A percentile compares a stretch with the other conserved stretches of the same genome.
These are phyloP conservation scores for Oncorhynchus masou DNA, from an alignment of 2,113 vertebrate species.

Conservation along the genomic window DNA sequence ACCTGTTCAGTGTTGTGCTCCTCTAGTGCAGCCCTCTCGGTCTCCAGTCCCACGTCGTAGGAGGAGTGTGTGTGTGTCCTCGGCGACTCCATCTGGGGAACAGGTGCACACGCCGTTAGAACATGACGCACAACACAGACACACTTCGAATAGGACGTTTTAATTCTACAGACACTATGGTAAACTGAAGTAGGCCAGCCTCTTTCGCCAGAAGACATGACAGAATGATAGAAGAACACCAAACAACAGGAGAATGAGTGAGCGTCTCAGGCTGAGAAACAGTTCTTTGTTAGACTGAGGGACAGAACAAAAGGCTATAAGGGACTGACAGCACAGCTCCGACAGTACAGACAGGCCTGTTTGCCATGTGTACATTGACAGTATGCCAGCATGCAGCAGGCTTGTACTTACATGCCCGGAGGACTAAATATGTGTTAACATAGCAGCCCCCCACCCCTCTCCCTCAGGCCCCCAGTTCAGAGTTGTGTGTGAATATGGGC, in stretches of 20 bases:
- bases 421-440: not conserved
- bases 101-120: not conserved
- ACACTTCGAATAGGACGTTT: too few relatives aligned
- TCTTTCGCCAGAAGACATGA: too few relatives aligned
- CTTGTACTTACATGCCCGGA: not conserved
- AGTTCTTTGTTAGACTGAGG: constrained; percentile 26
- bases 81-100: constrained; percentile 73
- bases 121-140: not conserved
- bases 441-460: too few relatives aligned
- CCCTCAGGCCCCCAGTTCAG: too few relatives aligned
- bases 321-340: too few relatives aligned
- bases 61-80: constrained; percentile 54
- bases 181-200: too few relatives aligned
- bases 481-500: too few relatives aligned
- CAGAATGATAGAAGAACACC: too few relatives aligned
- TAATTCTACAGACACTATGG: too few relatives aligned
- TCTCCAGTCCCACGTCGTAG: constrained; percentile 66
- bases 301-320: constrained; percentile 35
- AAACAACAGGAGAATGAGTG: too few relatives aligned
- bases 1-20: constrained; percentile 69
- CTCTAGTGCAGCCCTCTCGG: constrained; percentile 59
- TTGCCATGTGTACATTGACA: too few relatives aligned
- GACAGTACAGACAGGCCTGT: not conserved
- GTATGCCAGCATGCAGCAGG: too few relatives aligned
- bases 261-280: not conserved